Conservation (phyloP, 2,797 vertebrate species). For the Ceryle rudis region DNA sequence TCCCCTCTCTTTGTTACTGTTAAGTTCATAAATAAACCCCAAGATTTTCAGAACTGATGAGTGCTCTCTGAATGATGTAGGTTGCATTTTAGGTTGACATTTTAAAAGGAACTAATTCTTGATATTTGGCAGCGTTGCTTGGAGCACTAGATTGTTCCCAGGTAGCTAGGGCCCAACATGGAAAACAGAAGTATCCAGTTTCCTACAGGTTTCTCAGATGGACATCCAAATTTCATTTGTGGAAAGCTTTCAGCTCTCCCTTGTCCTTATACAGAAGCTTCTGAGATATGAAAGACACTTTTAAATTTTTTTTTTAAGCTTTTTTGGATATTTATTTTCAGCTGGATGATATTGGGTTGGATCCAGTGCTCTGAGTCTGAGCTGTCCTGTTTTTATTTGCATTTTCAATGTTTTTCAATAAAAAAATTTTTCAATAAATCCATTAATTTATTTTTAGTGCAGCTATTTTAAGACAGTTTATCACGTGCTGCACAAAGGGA, state of each 20-base stretch:
- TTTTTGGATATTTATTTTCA: background rate
- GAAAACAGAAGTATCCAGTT: background rate
- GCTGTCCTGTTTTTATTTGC: background rate
- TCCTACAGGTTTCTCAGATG: background rate
- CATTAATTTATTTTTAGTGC: background rate
- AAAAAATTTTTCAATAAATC: too few species aligned
- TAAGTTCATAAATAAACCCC: background rate
- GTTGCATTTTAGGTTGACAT: background rate
- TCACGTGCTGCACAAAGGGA: background rate
- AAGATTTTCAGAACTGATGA: background rate
- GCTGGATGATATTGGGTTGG: background rate
- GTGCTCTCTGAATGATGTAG: background rate
- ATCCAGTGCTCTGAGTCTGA: background rate
- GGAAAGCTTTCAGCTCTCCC: background rate
- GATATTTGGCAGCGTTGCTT: background rate
- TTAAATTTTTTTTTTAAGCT: background rate
- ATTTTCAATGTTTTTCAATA: background rate
- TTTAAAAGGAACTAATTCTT: background rate
- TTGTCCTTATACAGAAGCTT: background rate
- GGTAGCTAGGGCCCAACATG: background rate
- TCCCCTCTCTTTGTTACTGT: background rate
- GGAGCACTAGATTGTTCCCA: background rate
- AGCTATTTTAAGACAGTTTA: background rate
- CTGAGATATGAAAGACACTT: background rate
- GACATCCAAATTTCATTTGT: background rate